phyloP scores from a whole-genome alignment of 35 echinoderm and acorn worm species.

The Acanthaster planci region DNA sequence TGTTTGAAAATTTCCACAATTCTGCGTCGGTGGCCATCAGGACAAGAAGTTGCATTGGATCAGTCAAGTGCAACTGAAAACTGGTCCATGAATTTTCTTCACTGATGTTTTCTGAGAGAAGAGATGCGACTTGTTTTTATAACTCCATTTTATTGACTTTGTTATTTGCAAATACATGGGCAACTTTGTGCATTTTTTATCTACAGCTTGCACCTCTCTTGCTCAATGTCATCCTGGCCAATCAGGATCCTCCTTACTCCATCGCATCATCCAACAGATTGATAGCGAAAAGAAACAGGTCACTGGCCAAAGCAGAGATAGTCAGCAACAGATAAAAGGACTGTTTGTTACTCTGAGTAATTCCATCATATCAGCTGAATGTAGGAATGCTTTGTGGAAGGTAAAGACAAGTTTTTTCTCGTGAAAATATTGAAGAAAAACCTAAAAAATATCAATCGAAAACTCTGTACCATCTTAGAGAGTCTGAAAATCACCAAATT shows the following conservation, averaged over 20 bases:
- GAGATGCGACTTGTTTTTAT: too few relatives aligned
- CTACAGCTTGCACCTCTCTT: constrained; percentile 63
- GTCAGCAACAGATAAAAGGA: constrained; percentile 16
- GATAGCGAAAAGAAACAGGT: constrained; percentile 46
- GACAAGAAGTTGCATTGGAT: neutral
- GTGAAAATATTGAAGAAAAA: too few relatives aligned
- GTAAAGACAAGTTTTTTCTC: constrained; percentile 19
- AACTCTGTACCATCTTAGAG: too few relatives aligned
- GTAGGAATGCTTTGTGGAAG: constrained; percentile 89
- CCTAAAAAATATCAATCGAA: too few relatives aligned
- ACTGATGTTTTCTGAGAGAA: too few relatives aligned
- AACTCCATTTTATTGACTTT: too few relatives aligned
- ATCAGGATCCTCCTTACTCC: constrained; percentile 64
- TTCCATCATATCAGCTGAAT: constrained; percentile 69
- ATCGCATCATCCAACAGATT: constrained; percentile 71
- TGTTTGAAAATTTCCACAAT: neutral
- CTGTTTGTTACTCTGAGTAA: constrained; percentile 68
- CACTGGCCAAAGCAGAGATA: constrained; percentile 26
- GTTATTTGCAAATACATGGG: too few relatives aligned
- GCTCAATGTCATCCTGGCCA: constrained; percentile 46
- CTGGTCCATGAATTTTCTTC: too few relatives aligned
- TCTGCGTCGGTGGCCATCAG: neutral
- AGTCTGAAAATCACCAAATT: too few relatives aligned
- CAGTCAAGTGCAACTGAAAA: too few relatives aligned
- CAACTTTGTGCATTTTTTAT: constrained; percentile 7